Evolutionary conservation across 1,140 invertebrate genomes (phyloP), one percentile per base, ranked within the genome.

Genomic region (Steinernema feltiae): DNA sequence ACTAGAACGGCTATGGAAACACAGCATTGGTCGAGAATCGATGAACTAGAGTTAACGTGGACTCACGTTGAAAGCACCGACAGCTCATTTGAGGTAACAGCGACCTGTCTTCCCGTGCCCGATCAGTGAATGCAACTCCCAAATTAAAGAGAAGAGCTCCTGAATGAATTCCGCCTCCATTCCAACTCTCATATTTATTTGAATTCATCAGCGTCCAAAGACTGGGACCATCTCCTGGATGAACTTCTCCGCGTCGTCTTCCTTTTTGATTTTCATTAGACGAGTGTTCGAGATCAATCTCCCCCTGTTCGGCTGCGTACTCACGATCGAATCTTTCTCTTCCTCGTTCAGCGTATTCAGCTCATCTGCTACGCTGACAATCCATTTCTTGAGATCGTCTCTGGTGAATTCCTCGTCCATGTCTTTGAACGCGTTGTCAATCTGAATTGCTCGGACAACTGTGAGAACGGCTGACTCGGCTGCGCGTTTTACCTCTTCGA

Each of bases 351-450:
- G 53, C 12, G 15, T 63, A 3, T 21, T 12, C 12, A 63, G 53
- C 53, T 63, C 24, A 17, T 27, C 24, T 3, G 24, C 53, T 7
- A 27, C 7, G 15, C 24, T 63, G 3, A 63, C 24, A 27, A 63
- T 15, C 53, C 53, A 63, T 27, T 63, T 63, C 53, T 27, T 7
- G 15, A 63, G 24, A 63, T 63, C 53, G 7, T 63, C 53, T 63
- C 53, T 12, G 7, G 53, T 63, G 53, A 63, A 63, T 3, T 27
- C 53, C 24, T 63, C 53, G 53, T 63, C 53, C 53, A 63, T 63
- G 53, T 63, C 53, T 63, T 63, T 63, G 53, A 63, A 63, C 53
- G 53, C 7, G 53, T 63, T 12, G 53, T 63, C 53, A 27, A 63
- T 63, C 53, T 63, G 24, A n/a, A 27, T 7, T 15, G 24, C 24